A percentile compares a stretch with the other conserved stretches of the same genome.
Evolutionary conservation across 30 jellyfish, hydroid and myxozoan genomes (phyloP).

Genomic region (Hydractinia echinata): DNA sequence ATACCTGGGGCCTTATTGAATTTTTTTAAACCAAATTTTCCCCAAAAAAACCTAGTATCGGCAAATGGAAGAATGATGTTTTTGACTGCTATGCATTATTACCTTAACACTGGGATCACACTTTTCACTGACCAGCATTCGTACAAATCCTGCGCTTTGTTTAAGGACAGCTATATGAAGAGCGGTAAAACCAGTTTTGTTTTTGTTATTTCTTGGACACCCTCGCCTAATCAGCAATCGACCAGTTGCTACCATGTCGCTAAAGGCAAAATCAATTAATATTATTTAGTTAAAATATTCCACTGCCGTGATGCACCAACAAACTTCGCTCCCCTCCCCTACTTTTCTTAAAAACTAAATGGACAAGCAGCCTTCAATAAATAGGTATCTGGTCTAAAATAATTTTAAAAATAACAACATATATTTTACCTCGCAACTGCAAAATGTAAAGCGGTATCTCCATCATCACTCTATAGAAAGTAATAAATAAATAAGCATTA

Average conservation of each 20-base stretch:
- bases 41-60: too few species aligned
- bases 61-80: neutral
- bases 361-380: too few species aligned
- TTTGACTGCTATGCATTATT: neutral
- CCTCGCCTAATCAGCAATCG: conserved; percentile 6
- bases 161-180: conserved; percentile 25
- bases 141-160: conserved; percentile 25
- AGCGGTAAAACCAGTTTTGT: conserved; percentile 31
- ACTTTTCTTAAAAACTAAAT: too few species aligned
- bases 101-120: conserved; percentile 21
- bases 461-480: conserved; percentile 17
- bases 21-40: too few species aligned
- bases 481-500: too few species aligned
- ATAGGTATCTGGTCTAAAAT: neutral
- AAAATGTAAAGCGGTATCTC: conserved; percentile 34
- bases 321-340: too few species aligned
- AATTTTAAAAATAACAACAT: neutral
- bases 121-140: conserved; percentile 20
- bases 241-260: conserved; percentile 14
- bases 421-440: conserved; percentile 18
- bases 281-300: neutral
- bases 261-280: neutral
- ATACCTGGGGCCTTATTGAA: too few species aligned
- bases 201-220: conserved; percentile 6
- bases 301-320: too few species aligned